Evolutionary conservation across 1,140 invertebrate genomes (phyloP).

Genomic region (Notospermus geniculatus): DNA sequence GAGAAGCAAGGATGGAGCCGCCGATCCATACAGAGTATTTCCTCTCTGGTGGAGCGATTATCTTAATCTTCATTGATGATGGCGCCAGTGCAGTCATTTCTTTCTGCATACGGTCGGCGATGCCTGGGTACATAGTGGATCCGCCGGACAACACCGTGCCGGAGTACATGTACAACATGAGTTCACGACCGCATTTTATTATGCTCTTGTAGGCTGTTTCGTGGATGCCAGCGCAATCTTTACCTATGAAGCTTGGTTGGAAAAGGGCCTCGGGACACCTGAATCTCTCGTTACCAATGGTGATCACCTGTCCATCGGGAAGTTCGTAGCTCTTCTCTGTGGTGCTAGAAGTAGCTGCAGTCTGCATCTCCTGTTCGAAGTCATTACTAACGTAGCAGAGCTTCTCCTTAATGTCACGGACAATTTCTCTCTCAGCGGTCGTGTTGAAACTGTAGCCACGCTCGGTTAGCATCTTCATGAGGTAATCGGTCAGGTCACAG

Average conservation of each 20-base stretch:
- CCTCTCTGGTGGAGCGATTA: constrained; percentile 54
- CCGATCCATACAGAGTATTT: constrained; percentile 48
- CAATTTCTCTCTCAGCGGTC: no score
- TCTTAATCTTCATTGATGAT: constrained; percentile 12
- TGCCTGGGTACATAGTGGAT: constrained; percentile 81
- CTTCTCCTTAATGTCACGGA: no score
- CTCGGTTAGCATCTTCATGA: no score
- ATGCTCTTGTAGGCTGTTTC: constrained; percentile 84
- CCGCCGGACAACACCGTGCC: constrained; percentile 67
- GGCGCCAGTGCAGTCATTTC: constrained; percentile 4
- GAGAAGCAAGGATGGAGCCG: constrained; percentile 52
- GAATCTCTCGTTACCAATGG: constrained; percentile 77
- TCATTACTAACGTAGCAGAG: no score
- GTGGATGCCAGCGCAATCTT: constrained; percentile 32
- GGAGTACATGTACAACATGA: constrained; percentile 83
- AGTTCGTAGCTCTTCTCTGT: no score
- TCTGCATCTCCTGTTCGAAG: no score
- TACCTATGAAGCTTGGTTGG: constrained; percentile 61
- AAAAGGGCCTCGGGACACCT: constrained; percentile 84
- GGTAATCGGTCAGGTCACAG: no score
- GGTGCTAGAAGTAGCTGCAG: no score
- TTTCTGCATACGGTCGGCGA: constrained; percentile 15
- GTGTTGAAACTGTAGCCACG: no score
- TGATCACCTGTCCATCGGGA: constrained; percentile 78
- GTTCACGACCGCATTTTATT: constrained; percentile 63